Base-by-base conservation (phyloP, 2,797 vertebrate species). In the Enteromius unitaeniatus region DNA sequence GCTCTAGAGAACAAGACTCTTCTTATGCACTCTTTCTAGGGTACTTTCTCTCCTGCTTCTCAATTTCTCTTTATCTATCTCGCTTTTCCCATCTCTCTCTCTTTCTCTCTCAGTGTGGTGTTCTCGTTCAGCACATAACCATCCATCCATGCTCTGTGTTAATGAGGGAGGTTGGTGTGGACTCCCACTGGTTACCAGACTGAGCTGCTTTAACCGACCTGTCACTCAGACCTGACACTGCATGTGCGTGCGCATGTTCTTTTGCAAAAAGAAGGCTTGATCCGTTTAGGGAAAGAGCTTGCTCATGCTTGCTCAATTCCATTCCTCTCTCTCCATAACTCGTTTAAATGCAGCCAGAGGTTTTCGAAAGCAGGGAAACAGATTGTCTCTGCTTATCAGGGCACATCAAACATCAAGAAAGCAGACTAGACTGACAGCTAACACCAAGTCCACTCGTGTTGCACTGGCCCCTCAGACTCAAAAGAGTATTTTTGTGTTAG, bases 291-390 rank as follows among this genome's bases (percentile, higher is more conserved):
- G 6, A 74, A 51, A 83, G 80, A 83, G 82, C 60, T 74, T 60
- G 53, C 76, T 67, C 42, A 31, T 17, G 42, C 72, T 74, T 69
- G 6, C 60, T 51, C 31, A 45, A 47, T 77, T 79, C 62, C 40
- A 26, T 74, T 51, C 37, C 26, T 81, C 53, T 7, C 68, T 28
- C 42, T 45, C 76, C 34, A 40, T 76, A 40, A 51, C 83, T 84
- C 21, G 68, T 88, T 89, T 84, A 77, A 88, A 88, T 88, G 85
- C 81, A 82, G 74, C 51, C 62, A 40, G 81, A 83, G 85, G 65
- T 79, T 86, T 73, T 72, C 58, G 74, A 69, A 80, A 34, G 76
- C 58, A 81, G 72, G 42, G 55, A 83, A 84, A 79, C 51, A 86
- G 78, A 68, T 82, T 70, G 81, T 62, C 73, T 84, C 68, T 77